These are phyloP conservation scores for Cebus imitator DNA, from an alignment of 2,113 vertebrate species.

Conservation along the genomic window DNA sequence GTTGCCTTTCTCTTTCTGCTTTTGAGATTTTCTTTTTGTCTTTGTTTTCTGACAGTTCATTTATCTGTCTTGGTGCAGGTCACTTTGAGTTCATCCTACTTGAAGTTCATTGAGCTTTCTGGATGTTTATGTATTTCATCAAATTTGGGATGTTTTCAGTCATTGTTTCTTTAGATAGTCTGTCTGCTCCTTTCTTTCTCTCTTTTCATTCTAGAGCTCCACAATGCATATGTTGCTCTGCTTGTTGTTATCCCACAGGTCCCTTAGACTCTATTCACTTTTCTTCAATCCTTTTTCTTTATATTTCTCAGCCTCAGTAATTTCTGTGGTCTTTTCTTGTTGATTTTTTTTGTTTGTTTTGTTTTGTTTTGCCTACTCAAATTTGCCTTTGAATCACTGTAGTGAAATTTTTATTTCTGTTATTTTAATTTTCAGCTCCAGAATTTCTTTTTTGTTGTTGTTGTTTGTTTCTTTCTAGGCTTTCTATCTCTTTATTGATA, in stretches of 20 bases:
- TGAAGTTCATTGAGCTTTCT: neutral
- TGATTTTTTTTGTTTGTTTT: neutral
- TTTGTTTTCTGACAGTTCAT: neutral
- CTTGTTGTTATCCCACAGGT: neutral
- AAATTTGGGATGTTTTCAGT: neutral
- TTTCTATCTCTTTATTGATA: neutral
- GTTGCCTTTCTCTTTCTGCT: neutral
- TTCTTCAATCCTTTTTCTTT: neutral
- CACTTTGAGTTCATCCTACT: neutral
- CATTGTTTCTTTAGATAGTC: neutral
- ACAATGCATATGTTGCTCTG: neutral
- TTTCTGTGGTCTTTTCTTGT: neutral
- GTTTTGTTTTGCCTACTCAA: neutral
- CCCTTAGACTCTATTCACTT: neutral
- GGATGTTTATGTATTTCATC: neutral
- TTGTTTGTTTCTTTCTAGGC: neutral
- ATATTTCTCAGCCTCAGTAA: neutral
- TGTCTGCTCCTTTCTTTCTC: neutral
- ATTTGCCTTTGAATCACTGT: neutral
- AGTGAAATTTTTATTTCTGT: neutral
- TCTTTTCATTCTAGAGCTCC: too few species aligned
- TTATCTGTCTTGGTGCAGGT: neutral
- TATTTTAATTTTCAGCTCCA: neutral
- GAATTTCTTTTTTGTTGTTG: neutral
- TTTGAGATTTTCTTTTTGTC: neutral